Conservation (phyloP, 2,888 invertebrate genomes). For the Lacanobia wlatinum region DNA sequence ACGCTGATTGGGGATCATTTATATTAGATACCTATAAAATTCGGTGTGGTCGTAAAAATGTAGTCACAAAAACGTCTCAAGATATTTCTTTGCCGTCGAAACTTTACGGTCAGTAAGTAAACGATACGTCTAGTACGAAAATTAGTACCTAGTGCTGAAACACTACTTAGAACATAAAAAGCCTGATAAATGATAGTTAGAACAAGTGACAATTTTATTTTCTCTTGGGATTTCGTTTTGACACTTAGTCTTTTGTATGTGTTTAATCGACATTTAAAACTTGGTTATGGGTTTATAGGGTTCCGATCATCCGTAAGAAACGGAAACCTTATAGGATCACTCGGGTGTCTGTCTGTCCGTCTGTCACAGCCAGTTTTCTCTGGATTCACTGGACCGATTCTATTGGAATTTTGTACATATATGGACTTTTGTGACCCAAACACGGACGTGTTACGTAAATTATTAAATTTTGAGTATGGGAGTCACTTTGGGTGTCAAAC, state of each 20-base stretch:
- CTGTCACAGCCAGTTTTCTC: too few species aligned
- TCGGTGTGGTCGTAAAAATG: conserved; percentile 38
- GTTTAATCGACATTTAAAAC: neutral
- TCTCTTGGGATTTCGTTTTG: too few species aligned
- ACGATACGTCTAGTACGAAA: conserved; percentile 27
- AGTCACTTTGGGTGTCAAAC: too few species aligned
- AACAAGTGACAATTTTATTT: neutral
- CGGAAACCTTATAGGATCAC: too few species aligned
- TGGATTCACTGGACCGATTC: too few species aligned
- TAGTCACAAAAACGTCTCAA: conserved; percentile 39
- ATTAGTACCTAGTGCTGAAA: conserved; percentile 15
- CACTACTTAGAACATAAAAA: conserved; percentile 8
- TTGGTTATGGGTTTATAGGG: too few species aligned
- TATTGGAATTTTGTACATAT: too few species aligned
- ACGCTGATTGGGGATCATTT: conserved; percentile 43
- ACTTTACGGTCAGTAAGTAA: conserved; percentile 42
- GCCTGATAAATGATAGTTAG: neutral
- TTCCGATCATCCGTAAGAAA: too few species aligned
- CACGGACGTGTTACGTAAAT: too few species aligned
- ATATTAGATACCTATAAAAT: conserved; percentile 39
- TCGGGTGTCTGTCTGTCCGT: too few species aligned
- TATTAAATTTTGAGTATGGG: too few species aligned
- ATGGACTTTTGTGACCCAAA: too few species aligned
- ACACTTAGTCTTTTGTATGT: neutral
- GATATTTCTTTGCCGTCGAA: conserved; percentile 36